Evolutionary conservation across 2,888 invertebrate genomes (phyloP), one percentile per base, ranked within the genome.

Genomic region (Diarsia rubi): DNA sequence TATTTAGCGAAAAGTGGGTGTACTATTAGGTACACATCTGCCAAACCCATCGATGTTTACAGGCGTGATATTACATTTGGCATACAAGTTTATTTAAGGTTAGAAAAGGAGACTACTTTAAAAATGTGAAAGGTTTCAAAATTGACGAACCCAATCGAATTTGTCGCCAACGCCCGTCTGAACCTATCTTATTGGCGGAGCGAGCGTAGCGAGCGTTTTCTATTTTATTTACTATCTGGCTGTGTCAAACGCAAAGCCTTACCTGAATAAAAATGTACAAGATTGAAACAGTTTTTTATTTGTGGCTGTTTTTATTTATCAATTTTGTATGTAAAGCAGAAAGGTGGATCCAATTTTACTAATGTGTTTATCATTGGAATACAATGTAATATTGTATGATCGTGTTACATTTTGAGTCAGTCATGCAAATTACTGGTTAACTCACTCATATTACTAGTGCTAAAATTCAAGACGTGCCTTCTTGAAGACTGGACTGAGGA

Each of bases 121-220:
- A 19, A 59, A 59, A 79, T 45, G 83, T 79, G 79, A 83, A 83
- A 82, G 79, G 75, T 75, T 75, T 73, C 62, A 64, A 68, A 82
- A 79, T 82, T 82, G 75, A 73, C 72, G 57, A 82, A 82, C 52
- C 60, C 67, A 79, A 82, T 82, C 79, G 75, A 70, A 73, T 79
- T 74, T 82, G 83, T 70, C 69, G 75, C 52, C 57, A 57, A 11
- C 65, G 69, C 57, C 57, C 21, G 44, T 49, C 81, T 63, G 73
- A 68, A 49, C 44, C 49, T 75, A 72, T 82, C 59, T 57, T 60
- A 21, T 59, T 59, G 59, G 59, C 19, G 19, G 9, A 59, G 63
- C 54, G 44, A 75, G 57, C 63, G 19, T 19, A 59, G 63, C 54
- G 44, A 75, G 57, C 63, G 66, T 59, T 57, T 44, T 70, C 68